Percentiles rank a stretch among this genome's conserved stretches.
Evolutionary conservation across 2,888 invertebrate species (phyloP).

Genomic region (Sinodicranocentrus sp.): DNA sequence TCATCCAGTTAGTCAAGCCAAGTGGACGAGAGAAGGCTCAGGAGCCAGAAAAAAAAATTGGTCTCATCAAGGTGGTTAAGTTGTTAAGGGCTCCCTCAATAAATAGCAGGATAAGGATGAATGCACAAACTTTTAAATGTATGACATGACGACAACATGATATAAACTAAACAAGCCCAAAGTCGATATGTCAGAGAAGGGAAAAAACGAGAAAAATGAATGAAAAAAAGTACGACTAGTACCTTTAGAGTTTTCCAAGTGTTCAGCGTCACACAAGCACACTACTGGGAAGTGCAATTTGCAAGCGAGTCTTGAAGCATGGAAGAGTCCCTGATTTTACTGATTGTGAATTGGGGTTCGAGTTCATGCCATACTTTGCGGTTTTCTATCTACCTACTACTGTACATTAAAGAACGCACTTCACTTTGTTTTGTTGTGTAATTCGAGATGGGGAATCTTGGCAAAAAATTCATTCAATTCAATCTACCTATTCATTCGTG

Average conservation of each 20-base stretch:
- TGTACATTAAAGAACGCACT: background rate
- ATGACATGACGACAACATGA: too few species aligned
- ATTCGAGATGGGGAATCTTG: too few species aligned
- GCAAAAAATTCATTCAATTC: too few species aligned
- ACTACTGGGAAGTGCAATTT: background rate
- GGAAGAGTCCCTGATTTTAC: slow-evolving; percentile 13
- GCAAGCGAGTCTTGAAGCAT: background rate
- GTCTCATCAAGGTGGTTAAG: slow-evolving; percentile 58
- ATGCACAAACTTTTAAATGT: background rate
- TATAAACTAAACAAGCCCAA: too few species aligned
- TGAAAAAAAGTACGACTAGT: too few species aligned
- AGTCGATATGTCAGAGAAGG: too few species aligned
- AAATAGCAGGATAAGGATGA: slow-evolving; percentile 13
- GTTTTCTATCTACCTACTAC: background rate
- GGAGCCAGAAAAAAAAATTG: slow-evolving; percentile 49
- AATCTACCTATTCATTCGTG: too few species aligned
- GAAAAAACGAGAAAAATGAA: too few species aligned
- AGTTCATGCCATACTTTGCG: background rate
- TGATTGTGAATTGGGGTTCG: background rate
- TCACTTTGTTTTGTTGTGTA: background rate
- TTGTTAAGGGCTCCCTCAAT: slow-evolving; percentile 12
- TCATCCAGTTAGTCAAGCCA: slow-evolving; percentile 27
- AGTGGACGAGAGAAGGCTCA: slow-evolving; percentile 10
- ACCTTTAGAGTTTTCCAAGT: too few species aligned
- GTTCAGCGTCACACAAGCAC: background rate